These are phyloP conservation scores for Papilio polyxenes DNA, from an alignment of 1,140 invertebrate species.

Conservation along the genomic window DNA sequence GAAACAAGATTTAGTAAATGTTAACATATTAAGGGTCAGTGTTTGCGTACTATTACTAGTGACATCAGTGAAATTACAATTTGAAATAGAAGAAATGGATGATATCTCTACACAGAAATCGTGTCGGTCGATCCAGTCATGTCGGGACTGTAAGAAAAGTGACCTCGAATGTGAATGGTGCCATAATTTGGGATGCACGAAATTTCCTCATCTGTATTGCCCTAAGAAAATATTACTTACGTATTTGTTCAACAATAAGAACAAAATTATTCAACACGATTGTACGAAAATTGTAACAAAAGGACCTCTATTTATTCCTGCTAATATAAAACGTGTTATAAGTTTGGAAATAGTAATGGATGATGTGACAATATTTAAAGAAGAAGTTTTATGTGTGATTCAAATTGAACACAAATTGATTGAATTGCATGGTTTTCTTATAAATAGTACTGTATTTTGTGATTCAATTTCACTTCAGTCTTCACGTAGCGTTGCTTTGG, in stretches of 20 bases:
- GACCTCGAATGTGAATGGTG: conserved; percentile 45
- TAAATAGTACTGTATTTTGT: conserved; percentile 39
- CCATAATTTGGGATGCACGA: conserved; percentile 46
- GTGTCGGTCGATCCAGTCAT: conserved; percentile 42
- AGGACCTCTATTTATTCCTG: conserved; percentile 43
- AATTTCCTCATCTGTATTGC: conserved; percentile 42
- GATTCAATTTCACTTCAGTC: conserved; percentile 39
- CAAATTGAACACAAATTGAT: conserved; percentile 42
- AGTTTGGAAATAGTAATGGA: conserved; percentile 46
- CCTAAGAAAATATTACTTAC: conserved; percentile 44
- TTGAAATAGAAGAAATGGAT: conserved; percentile 19
- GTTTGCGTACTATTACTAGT: conserved; percentile 3
- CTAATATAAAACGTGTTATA: conserved; percentile 41
- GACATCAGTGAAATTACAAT: conserved; percentile 14
- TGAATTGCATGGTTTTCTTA: conserved; percentile 33
- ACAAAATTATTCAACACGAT: conserved; percentile 23
- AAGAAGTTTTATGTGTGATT: conserved; percentile 44
- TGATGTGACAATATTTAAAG: conserved; percentile 46
- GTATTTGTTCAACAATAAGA: conserved; percentile 39
- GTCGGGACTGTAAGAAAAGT: conserved; percentile 44
- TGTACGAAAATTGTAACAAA: conserved; percentile 44
- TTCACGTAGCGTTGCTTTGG: conserved; percentile 39
- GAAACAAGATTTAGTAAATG: not conserved
- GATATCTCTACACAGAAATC: conserved; percentile 37
- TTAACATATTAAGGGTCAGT: not conserved